Evolutionary conservation across 1,140 invertebrate genomes (phyloP), one percentile per base, ranked within the genome.

Genomic region (Bombyx mori): DNA sequence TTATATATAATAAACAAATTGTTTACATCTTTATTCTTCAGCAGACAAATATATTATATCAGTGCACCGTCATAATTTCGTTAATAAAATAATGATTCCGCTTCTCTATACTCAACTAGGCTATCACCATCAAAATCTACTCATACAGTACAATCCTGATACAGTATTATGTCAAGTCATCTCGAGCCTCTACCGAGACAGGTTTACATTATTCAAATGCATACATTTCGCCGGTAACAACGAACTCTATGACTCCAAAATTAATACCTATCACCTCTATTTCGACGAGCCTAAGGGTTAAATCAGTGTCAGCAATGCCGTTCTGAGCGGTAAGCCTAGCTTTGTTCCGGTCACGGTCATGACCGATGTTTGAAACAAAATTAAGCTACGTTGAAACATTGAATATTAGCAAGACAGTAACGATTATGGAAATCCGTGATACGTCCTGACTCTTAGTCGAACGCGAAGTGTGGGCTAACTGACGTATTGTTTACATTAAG

Each of bases 121-220:
- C 51, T 56, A 60, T 35, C 55, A 65, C 60, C 60, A 65, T 60
- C 60, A 69, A 64, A 70, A 76, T 65, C 61, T 44, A 62, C 49
- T 62, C 64, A 71, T 67, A 68, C 61, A 64, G 61, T 62, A 66
- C 71, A 42, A 65, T 68, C 60, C 64, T 35, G 45, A 67, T 72
- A 58, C 71, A 64, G 66, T 77, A 80, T 82, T 78, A 79, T 79
- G 82, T 76, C 76, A 74, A 82, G 78, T 86, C 79, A 86, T 82
- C 69, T 61, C 65, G 65, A 65, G 68, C 71, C 71, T 68, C 63
- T 68, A 60, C 69, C 64, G 67, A 74, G 73, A 80, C 79, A 79
- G 70, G 77, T 76, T 71, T 80, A 76, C 78, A 81, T 81, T 82
- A 86, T 86, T 86, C 78, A 82, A 82, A 82, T 75, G 68, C 71